phyloP scores from a whole-genome alignment of 2,888 invertebrate species.

The Sminthurinus aureus region DNA sequence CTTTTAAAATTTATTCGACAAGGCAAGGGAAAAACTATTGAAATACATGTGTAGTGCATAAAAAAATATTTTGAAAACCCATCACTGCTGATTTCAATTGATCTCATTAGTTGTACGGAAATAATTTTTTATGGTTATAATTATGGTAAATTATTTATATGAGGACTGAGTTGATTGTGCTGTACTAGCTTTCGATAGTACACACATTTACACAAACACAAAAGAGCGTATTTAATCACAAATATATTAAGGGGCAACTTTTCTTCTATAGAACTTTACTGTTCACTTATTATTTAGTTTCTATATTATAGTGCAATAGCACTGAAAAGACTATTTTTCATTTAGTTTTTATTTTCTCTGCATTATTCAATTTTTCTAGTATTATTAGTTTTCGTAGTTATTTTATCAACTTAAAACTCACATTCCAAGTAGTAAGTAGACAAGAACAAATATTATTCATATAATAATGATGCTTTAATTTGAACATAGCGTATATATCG shows the following conservation, averaged over 20 bases:
- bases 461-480: not conserved
- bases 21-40: not conserved
- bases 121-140: not conserved
- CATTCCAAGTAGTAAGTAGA: too few relatives aligned
- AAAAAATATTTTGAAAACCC: constrained; percentile 4
- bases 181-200: too few relatives aligned
- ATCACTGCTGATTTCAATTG: constrained; percentile 35
- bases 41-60: not conserved
- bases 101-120: constrained; percentile 16
- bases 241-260: too few relatives aligned
- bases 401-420: not conserved
- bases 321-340: not conserved
- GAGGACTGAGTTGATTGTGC: constrained; percentile 29
- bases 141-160: constrained; percentile 1
- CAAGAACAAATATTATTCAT: too few relatives aligned
- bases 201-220: too few relatives aligned
- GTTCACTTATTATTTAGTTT: too few relatives aligned
- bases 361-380: not conserved
- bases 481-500: not conserved
- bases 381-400: not conserved
- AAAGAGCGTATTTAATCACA: too few relatives aligned
- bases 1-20: not conserved
- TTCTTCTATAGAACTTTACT: too few relatives aligned
- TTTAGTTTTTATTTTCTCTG: not conserved
- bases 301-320: not conserved